A percentile compares a stretch with the other conserved stretches of the same genome.
Evolutionary conservation across 2,113 vertebrate species (phyloP).

Genomic region (Sinocyclocheilus maitianheensis): DNA sequence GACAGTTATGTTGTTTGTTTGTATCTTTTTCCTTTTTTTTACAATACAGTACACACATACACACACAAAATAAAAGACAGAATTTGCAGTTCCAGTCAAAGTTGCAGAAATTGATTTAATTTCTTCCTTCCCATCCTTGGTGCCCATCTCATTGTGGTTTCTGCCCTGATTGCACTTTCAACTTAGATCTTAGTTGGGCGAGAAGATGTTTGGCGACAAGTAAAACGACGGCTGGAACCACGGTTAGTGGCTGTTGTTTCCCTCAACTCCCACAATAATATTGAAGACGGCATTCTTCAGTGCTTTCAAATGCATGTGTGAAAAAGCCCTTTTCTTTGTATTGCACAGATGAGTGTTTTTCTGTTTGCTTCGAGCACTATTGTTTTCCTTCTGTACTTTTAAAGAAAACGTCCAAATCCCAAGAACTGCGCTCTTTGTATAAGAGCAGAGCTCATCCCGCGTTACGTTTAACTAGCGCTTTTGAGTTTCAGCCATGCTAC

Average conservation of each 20-base stretch:
- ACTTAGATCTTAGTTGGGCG: background rate
- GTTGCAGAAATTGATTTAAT: slow-evolving; percentile 62
- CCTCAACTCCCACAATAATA: slow-evolving; percentile 11
- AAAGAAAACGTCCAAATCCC: background rate
- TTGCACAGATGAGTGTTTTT: slow-evolving; percentile 66
- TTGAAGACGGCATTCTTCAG: background rate
- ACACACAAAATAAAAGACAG: slow-evolving; percentile 82
- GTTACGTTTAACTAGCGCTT: background rate
- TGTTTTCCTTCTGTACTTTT: background rate
- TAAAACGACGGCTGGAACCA: background rate
- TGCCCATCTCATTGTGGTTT: slow-evolving; percentile 29
- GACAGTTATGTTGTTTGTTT: slow-evolving; percentile 69
- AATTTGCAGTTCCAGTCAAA: slow-evolving; percentile 81
- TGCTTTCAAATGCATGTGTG: slow-evolving; percentile 33
- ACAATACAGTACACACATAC: slow-evolving; percentile 82
- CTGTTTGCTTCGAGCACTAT: slow-evolving; percentile 12
- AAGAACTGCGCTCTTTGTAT: background rate
- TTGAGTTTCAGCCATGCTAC: slow-evolving; percentile 1
- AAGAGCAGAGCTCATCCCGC: background rate
- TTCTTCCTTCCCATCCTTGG: slow-evolving; percentile 41
- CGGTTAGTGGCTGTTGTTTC: background rate
- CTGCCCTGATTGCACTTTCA: slow-evolving; percentile 18
- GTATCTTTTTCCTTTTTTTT: slow-evolving; percentile 67
- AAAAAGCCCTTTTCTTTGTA: slow-evolving; percentile 74
- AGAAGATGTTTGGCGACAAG: slow-evolving; percentile 4